These are phyloP conservation scores for Brienomyrus longianalis DNA, from an alignment of 2,113 vertebrate species.

Conservation along the genomic window DNA sequence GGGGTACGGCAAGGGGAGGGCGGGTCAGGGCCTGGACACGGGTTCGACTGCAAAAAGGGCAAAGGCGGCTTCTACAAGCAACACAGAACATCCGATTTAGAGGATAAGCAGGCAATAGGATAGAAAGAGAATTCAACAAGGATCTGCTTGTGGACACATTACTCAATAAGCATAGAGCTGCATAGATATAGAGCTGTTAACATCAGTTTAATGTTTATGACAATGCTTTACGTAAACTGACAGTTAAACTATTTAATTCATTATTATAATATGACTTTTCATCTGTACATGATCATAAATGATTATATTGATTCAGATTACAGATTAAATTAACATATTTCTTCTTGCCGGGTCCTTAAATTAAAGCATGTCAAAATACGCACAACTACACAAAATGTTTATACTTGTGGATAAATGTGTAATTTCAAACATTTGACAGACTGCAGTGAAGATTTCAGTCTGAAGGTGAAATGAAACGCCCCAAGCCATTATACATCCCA, in stretches of 20 bases:
- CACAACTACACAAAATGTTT: neutral
- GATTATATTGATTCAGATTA: neutral
- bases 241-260: neutral
- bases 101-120: constrained; percentile 20
- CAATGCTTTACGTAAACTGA: neutral
- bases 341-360: neutral
- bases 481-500: constrained; percentile 26
- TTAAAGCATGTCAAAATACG: neutral
- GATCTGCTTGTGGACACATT: neutral
- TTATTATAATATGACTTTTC: neutral
- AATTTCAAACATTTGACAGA: neutral
- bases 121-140: constrained; percentile 30
- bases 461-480: constrained; percentile 37
- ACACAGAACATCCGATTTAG: constrained; percentile 46
- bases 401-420: neutral
- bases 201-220: neutral
- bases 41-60: constrained; percentile 64
- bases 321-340: neutral
- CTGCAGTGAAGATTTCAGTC: neutral
- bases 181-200: too few relatives aligned
- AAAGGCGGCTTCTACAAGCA: constrained; percentile 72
- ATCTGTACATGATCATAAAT: neutral
- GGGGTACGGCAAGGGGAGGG: constrained; percentile 68
- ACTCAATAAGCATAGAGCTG: neutral
- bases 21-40: constrained; percentile 68